These are phyloP conservation scores for Drosophila oshimai DNA, from an alignment of 1,140 invertebrate genomes.

Conservation along the genomic window DNA sequence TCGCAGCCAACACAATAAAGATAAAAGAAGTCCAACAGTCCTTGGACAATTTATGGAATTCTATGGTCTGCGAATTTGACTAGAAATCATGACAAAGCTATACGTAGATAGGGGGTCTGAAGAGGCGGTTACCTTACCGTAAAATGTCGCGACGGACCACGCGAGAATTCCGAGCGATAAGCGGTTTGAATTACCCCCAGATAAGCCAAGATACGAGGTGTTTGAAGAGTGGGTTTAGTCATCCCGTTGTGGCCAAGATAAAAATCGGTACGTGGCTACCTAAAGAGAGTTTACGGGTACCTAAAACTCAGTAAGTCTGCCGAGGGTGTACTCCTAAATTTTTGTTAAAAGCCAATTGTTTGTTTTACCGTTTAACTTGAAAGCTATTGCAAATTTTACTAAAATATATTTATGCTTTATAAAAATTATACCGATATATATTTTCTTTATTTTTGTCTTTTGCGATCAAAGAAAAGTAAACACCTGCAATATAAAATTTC, in stretches of 20 bases:
- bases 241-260: background rate
- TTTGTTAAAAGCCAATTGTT: no score
- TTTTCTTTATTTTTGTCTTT: background rate
- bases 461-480: background rate
- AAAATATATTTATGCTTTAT: background rate
- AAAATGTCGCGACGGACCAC: constrained; percentile 22
- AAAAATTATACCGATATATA: no score
- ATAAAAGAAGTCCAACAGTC: constrained; percentile 19
- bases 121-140: background rate
- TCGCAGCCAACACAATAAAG: constrained; percentile 13
- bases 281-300: background rate
- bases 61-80: constrained; percentile 24
- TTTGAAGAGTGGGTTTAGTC: constrained; percentile 27
- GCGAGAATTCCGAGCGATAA: constrained; percentile 35
- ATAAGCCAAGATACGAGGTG: constrained; percentile 27
- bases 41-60: constrained; percentile 8
- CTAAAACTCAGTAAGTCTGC: no score
- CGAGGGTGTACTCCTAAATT: no score
- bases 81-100: constrained; percentile 61
- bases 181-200: constrained; percentile 21
- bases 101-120: constrained; percentile 28
- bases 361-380: no score
- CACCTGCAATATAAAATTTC: background rate
- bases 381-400: no score
- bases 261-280: background rate